These are phyloP conservation scores for Dreissena rostriformis DNA, from an alignment of 1,140 invertebrate species.

Conservation along the genomic window DNA sequence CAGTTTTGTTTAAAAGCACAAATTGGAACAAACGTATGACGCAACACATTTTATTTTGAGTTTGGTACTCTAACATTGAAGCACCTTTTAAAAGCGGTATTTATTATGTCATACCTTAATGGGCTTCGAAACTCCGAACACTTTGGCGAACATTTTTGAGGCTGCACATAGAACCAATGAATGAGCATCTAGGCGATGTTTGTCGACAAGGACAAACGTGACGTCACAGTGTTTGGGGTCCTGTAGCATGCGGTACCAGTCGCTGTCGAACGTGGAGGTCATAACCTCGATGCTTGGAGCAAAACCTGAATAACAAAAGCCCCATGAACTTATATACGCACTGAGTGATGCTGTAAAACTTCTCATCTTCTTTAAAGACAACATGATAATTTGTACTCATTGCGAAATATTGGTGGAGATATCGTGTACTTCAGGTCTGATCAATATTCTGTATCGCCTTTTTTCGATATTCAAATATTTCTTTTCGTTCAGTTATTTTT, in stretches of 20 bases:
- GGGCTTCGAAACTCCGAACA: conserved; percentile 60
- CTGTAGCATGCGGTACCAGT: conserved; percentile 72
- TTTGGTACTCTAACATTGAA: too few species aligned
- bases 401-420: not conserved
- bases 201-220: conserved; percentile 67
- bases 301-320: conserved; percentile 62
- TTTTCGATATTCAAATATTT: too few species aligned
- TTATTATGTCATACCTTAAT: conserved; percentile 50
- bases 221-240: conserved; percentile 72
- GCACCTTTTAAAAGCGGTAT: too few species aligned
- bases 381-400: not conserved
- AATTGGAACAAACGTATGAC: too few species aligned
- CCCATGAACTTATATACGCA: too few species aligned
- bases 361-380: not conserved
- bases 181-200: conserved; percentile 70
- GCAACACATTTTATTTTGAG: too few species aligned
- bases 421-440: too few species aligned
- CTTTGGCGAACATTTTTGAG: conserved; percentile 69
- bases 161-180: conserved; percentile 72
- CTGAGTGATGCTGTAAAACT: not conserved
- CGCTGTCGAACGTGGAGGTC: conserved; percentile 72
- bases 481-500: too few species aligned
- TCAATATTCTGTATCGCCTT: too few species aligned
- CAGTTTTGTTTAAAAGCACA: too few species aligned
- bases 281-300: conserved; percentile 75